Conservation (phyloP, 2,888 invertebrate genomes). For the Parelbella ahira region DNA sequence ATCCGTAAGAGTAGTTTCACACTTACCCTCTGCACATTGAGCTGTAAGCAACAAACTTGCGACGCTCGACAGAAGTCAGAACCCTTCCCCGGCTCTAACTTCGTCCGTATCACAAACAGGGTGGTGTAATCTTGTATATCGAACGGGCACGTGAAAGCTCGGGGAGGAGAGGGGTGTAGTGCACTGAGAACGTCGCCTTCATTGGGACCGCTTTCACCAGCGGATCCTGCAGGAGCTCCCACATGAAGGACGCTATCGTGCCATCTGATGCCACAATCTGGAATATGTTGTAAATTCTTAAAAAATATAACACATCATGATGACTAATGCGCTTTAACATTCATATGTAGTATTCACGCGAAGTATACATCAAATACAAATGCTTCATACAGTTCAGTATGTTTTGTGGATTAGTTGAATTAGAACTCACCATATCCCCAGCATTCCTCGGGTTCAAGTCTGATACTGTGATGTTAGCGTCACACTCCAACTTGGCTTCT, state of each 20-base stretch:
- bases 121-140: slow-evolving; percentile 92
- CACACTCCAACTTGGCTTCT: slow-evolving; percentile 77
- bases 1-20: too few species aligned
- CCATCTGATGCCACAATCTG: slow-evolving; percentile 85
- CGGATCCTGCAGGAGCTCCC: slow-evolving; percentile 87
- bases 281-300: too few species aligned
- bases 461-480: slow-evolving; percentile 82
- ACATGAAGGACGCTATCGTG: slow-evolving; percentile 89
- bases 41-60: slow-evolving; percentile 90
- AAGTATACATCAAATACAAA: too few species aligned
- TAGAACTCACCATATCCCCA: slow-evolving; percentile 80
- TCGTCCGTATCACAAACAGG: slow-evolving; percentile 88
- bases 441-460: slow-evolving; percentile 84
- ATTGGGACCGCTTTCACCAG: slow-evolving; percentile 79
- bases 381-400: too few species aligned
- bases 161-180: too few species aligned
- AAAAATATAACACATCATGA: too few species aligned
- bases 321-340: too few species aligned
- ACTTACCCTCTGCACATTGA: slow-evolving; percentile 84
- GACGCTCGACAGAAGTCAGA: slow-evolving; percentile 94
- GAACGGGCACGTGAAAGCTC: slow-evolving; percentile 86
- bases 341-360: too few species aligned
- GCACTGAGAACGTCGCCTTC: slow-evolving; percentile 64
- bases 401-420: too few species aligned
- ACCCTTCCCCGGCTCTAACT: slow-evolving; percentile 88